Conservation (phyloP, 2,113 vertebrate genomes). For the Anseranas semipalmata region DNA sequence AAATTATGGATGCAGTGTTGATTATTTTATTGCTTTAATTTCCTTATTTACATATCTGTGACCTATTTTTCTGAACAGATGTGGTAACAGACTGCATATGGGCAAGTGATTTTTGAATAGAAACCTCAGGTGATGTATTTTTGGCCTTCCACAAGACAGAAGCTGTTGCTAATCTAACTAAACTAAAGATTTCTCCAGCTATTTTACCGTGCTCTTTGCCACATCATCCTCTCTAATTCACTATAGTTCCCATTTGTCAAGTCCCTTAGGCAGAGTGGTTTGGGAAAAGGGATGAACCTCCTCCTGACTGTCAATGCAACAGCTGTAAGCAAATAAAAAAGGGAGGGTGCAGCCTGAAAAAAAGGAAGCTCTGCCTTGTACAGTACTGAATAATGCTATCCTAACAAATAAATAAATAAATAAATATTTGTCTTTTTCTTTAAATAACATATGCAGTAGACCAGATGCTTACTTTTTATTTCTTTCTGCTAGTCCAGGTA, state of each 20-base stretch:
- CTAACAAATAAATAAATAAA: neutral
- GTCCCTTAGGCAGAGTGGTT: neutral
- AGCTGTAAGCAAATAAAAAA: neutral
- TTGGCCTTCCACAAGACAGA: neutral
- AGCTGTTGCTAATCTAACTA: neutral
- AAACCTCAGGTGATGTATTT: neutral
- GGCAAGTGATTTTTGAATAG: neutral
- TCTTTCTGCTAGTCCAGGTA: neutral
- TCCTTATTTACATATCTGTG: conserved; percentile 16
- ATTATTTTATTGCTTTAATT: conserved; percentile 1
- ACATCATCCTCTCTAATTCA: neutral
- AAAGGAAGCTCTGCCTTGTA: neutral
- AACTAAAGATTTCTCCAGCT: neutral
- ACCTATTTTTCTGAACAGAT: conserved; percentile 7
- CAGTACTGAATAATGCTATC: neutral
- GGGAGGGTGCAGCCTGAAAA: neutral
- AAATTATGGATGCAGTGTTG: neutral
- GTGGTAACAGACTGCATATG: neutral
- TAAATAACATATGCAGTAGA: neutral
- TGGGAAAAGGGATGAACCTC: neutral
- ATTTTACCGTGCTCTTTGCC: neutral
- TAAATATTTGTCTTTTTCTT: neutral
- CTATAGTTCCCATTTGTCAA: neutral
- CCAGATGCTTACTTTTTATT: neutral
- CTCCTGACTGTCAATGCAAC: neutral